phyloP scores from a whole-genome alignment of 2,797 vertebrate species.

The Tachyglossus aculeatus region DNA sequence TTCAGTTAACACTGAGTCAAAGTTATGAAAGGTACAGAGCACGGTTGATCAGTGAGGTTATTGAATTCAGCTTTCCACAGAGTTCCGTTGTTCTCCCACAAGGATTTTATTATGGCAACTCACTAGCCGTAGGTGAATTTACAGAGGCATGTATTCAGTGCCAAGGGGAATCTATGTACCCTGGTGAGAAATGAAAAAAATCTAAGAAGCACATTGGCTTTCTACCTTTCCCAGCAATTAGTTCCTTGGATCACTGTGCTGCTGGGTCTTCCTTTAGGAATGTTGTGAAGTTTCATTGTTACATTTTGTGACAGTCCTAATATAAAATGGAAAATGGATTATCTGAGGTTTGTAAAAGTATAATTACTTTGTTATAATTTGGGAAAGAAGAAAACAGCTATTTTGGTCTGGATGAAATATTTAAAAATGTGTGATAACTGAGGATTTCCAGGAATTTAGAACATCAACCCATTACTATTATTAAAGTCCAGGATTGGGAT shows the following conservation, averaged over 20 bases:
- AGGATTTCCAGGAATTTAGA: conserved; percentile 53
- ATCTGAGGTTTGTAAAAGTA: too few species aligned
- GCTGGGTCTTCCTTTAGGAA: conserved; percentile 7
- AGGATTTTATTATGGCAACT: conserved; percentile 22
- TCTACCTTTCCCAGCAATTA: not conserved
- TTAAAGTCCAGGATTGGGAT: conserved; percentile 31
- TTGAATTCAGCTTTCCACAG: not conserved
- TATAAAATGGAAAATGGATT: too few species aligned
- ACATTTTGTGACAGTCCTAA: conserved; percentile 29
- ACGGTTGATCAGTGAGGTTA: not conserved
- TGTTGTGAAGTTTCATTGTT: not conserved
- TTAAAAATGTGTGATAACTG: conserved; percentile 54
- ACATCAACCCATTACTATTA: conserved; percentile 48
- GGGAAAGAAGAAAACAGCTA: conserved; percentile 35
- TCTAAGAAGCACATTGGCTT: not conserved
- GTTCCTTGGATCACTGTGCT: too few species aligned
- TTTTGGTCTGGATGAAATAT: conserved; percentile 35
- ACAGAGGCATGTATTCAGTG: conserved; percentile 2
- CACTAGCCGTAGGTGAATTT: not conserved
- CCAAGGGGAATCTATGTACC: not conserved
- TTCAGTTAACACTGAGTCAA: not conserved
- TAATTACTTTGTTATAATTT: too few species aligned
- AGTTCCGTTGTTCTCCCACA: not conserved
- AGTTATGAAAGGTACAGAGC: not conserved
- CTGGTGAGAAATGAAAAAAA: conserved; percentile 4